Evolutionary conservation across 2,113 vertebrate species (phyloP).

Genomic region (Phylloscopus trochilus): DNA sequence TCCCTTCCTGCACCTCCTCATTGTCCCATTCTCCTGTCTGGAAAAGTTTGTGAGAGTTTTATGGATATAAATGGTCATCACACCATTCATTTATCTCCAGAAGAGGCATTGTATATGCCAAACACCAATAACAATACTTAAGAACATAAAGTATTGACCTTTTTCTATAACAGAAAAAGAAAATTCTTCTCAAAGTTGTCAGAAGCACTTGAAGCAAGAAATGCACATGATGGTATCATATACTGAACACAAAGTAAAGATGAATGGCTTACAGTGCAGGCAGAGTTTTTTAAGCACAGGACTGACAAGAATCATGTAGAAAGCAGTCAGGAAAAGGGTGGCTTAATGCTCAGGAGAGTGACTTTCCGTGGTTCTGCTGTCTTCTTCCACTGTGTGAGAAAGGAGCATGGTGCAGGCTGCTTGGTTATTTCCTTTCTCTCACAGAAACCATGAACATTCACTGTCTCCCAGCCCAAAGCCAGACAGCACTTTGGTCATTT

Average conservation of each 20-base stretch:
- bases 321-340: not conserved
- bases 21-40: not conserved
- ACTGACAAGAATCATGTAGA: not conserved
- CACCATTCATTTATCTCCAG: not conserved
- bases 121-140: not conserved
- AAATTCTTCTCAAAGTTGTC: not conserved
- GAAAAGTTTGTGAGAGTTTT: not conserved
- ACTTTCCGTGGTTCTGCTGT: not conserved
- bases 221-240: accelerated
- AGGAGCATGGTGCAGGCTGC: too few relatives aligned
- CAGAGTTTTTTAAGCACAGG: not conserved
- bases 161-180: not conserved
- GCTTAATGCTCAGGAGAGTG: not conserved
- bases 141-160: not conserved
- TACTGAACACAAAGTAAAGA: not conserved
- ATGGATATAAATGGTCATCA: not conserved
- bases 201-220: not conserved
- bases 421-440: not conserved
- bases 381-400: not conserved
- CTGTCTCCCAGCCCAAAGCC: not conserved
- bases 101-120: not conserved
- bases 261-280: not conserved
- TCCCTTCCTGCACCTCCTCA: not conserved
- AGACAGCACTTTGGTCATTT: not conserved
- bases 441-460: not conserved